phyloP scores from a whole-genome alignment of 2,888 invertebrate genomes.

The Agrochola macilenta region DNA sequence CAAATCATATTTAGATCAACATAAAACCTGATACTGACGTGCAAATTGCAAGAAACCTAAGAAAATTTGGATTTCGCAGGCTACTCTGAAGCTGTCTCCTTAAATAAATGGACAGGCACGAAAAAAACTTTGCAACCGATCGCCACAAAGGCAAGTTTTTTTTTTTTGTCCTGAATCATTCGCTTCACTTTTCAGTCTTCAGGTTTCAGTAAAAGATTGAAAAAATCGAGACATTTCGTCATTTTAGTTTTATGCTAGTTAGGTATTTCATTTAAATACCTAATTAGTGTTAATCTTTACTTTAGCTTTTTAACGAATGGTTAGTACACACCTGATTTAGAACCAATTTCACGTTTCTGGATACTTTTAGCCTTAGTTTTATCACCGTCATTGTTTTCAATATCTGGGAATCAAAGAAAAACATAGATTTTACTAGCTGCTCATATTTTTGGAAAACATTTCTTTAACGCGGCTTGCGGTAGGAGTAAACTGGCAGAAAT shows the following conservation, averaged over 20 bases:
- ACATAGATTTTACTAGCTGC: not conserved
- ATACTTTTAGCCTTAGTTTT: constrained; percentile 37
- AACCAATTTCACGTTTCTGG: constrained; percentile 51
- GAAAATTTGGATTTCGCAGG: too few relatives aligned
- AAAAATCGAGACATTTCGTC: not conserved
- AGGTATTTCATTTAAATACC: not conserved
- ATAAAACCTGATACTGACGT: too few relatives aligned
- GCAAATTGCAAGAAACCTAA: too few relatives aligned
- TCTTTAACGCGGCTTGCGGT: too few relatives aligned
- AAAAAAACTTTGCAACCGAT: not conserved
- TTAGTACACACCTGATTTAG: constrained; percentile 60
- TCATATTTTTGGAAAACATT: not conserved
- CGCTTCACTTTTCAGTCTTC: too few relatives aligned
- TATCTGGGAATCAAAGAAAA: constrained; percentile 60
- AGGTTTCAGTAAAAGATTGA: not conserved
- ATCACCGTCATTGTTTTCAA: constrained; percentile 38
- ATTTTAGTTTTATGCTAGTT: not conserved
- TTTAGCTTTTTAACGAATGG: not conserved
- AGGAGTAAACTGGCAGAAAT: too few relatives aligned
- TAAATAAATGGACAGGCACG: not conserved
- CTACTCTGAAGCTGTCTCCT: too few relatives aligned
- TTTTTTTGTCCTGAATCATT: too few relatives aligned
- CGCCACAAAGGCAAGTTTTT: too few relatives aligned
- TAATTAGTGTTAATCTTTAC: not conserved
- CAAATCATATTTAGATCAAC: too few relatives aligned